A percentile compares a stretch with the other conserved stretches of the same genome.
phyloP scores from a whole-genome alignment of 2,888 invertebrate genomes.

The Lydus trimaculatus region DNA sequence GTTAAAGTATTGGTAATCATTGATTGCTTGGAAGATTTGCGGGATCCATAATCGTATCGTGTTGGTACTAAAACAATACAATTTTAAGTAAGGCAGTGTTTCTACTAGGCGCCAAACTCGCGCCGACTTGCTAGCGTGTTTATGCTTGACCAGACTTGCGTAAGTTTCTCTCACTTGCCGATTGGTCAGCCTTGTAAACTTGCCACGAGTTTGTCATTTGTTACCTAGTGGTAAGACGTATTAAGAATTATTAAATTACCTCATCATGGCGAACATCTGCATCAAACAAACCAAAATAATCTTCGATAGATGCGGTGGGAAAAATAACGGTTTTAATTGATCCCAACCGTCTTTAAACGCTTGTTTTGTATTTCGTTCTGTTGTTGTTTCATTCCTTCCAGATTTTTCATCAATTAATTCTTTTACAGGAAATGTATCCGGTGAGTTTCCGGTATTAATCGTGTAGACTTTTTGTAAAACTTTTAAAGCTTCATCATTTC shows the following conservation, averaged over 20 bases:
- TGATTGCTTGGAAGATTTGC: slow-evolving; percentile 79
- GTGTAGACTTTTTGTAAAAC: slow-evolving; percentile 71
- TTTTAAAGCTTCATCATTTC: slow-evolving; percentile 70
- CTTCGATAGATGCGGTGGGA: slow-evolving; percentile 67
- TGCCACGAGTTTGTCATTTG: no score
- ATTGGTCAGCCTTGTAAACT: no score
- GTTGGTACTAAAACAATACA: slow-evolving; percentile 63
- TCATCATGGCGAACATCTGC: slow-evolving; percentile 71
- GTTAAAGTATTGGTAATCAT: slow-evolving; percentile 52
- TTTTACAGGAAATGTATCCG: slow-evolving; percentile 71
- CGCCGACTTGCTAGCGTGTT: no score
- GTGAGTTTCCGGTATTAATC: slow-evolving; percentile 69
- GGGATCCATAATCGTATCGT: slow-evolving; percentile 88
- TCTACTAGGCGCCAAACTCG: no score
- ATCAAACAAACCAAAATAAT: slow-evolving; percentile 70
- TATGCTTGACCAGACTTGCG: no score
- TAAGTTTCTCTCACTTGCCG: no score
- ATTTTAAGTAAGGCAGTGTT: background rate
- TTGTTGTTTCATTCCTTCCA: slow-evolving; percentile 35
- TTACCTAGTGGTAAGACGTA: no score
- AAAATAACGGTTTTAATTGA: slow-evolving; percentile 73
- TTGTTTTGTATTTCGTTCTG: slow-evolving; percentile 53
- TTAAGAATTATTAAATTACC: no score
- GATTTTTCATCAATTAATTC: slow-evolving; percentile 53
- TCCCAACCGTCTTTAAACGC: slow-evolving; percentile 67